Percentiles rank a stretch among this genome's conserved stretches.
Evolutionary conservation across 2,888 invertebrate species (phyloP).

Genomic region (Trichacis sp.): DNA sequence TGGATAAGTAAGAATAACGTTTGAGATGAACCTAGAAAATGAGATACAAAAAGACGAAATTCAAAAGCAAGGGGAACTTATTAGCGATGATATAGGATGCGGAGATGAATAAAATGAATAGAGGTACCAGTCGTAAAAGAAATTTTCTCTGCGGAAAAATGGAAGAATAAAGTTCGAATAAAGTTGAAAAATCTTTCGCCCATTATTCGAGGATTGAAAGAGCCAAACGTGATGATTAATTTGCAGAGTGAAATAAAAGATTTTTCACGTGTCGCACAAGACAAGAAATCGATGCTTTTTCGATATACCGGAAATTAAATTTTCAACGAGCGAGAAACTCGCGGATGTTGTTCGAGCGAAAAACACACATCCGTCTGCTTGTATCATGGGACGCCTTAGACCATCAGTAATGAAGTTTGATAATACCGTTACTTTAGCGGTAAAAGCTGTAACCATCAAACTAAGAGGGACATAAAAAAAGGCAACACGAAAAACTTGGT

Average conservation of each 20-base stretch:
- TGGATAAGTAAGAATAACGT: constrained; percentile 4
- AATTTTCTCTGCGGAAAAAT: too few species aligned
- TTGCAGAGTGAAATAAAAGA: background rate
- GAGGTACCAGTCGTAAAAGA: too few species aligned
- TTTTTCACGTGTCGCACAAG: background rate
- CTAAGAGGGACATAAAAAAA: background rate
- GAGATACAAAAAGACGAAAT: background rate
- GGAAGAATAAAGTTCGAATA: too few species aligned
- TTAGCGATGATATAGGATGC: background rate
- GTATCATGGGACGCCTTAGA: constrained; percentile 5
- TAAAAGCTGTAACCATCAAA: constrained; percentile 14
- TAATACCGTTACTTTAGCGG: constrained; percentile 30
- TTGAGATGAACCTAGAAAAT: background rate
- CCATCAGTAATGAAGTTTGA: constrained; percentile 22
- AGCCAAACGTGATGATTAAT: too few species aligned
- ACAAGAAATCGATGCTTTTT: too few species aligned
- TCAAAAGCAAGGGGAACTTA: too few species aligned
- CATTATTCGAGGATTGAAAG: too few species aligned
- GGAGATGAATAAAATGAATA: background rate
- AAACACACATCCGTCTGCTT: constrained; percentile 12
- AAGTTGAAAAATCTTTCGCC: background rate
- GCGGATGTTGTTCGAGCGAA: constrained; percentile 2
- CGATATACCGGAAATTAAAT: constrained; percentile 5
- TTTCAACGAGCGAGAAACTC: constrained; percentile 6
- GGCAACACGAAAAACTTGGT: background rate